These are phyloP conservation scores for Pollicipes pollicipes DNA, from an alignment of 1,140 invertebrate species.

Conservation along the genomic window DNA sequence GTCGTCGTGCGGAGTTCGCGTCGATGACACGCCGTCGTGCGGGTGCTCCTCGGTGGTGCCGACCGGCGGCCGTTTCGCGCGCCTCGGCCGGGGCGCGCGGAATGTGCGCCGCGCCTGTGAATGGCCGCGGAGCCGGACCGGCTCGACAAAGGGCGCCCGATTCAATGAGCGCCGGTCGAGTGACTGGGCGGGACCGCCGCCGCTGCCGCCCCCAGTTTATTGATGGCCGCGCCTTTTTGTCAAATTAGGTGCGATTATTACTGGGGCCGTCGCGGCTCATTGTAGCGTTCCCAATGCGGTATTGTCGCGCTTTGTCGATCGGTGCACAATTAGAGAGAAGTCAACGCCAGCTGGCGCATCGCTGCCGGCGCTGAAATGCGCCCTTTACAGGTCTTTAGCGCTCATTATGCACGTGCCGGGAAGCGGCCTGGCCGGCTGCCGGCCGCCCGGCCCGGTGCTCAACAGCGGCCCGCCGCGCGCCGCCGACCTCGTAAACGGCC, in stretches of 20 bases:
- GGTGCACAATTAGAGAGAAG: background rate
- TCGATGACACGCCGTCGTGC: no score
- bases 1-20: no score
- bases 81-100: no score
- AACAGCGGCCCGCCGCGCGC: no score
- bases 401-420: background rate
- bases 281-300: background rate
- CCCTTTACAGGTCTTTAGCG: slow-evolving; percentile 1
- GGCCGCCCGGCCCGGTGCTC: background rate
- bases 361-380: background rate
- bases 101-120: no score
- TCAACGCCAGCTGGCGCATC: background rate
- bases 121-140: background rate
- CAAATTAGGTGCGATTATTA: slow-evolving; percentile 1
- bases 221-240: background rate
- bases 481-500: no score
- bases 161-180: background rate
- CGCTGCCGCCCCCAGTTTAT: background rate
- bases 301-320: slow-evolving; percentile 1
- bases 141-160: background rate
- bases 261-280: no score
- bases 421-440: background rate
- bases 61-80: no score
- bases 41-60: no score
- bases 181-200: background rate